Percentiles rank a stretch among this genome's conserved stretches.
Conservation (phyloP, 2,797 vertebrate species). For the Galago senegalensis region DNA sequence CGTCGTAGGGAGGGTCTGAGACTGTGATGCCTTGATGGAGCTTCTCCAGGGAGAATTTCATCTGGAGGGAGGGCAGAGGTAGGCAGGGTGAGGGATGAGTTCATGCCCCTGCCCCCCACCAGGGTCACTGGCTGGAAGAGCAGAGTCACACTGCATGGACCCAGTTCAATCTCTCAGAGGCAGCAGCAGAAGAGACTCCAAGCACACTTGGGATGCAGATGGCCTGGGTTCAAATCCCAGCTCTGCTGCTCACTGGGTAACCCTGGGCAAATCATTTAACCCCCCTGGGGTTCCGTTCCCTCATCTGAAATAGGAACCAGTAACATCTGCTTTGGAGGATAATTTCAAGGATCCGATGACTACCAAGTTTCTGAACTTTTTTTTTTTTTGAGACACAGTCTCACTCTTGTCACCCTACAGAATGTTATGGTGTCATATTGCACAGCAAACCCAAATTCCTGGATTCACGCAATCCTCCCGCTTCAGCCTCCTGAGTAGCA, state of each 20-base stretch:
- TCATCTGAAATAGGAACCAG: not conserved
- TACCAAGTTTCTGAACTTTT: not conserved
- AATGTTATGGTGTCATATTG: no score
- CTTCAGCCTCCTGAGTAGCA: no score
- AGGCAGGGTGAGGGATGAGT: not conserved
- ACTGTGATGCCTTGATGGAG: slow-evolving; percentile 93
- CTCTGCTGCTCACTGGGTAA: not conserved
- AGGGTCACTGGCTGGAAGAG: not conserved
- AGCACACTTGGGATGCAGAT: no score
- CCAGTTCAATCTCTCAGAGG: not conserved
- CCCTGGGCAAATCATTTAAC: not conserved
- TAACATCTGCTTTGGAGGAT: not conserved
- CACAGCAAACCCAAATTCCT: no score
- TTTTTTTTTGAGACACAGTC: no score
- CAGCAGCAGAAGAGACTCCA: not conserved
- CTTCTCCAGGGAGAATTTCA: slow-evolving; percentile 95
- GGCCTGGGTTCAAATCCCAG: not conserved
- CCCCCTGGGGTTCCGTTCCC: not conserved
- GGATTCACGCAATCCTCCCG: no score
- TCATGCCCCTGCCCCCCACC: not conserved
- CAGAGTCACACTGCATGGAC: fast-evolving
- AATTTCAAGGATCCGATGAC: not conserved
- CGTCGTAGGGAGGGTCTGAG: slow-evolving; percentile 87
- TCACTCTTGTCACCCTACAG: no score
- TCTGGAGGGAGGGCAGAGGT: slow-evolving; percentile 86